phyloP scores from a whole-genome alignment of 1,140 invertebrate genomes.

The Megalonaias nervosa region DNA sequence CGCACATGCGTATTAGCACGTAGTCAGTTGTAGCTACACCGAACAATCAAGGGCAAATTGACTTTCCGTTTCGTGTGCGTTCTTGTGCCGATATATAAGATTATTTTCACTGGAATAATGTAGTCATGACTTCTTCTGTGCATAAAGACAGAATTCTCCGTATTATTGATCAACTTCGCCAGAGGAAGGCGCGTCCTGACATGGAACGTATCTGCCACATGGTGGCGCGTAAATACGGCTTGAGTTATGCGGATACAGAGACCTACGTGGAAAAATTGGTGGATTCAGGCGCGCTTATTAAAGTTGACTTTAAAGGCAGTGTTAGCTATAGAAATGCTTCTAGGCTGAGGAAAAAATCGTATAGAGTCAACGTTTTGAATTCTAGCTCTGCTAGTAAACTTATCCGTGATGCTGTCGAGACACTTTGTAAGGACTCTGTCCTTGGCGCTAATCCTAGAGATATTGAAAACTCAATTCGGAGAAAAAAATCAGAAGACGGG shows the following conservation, averaged over 20 bases:
- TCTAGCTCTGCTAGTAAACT: constrained; percentile 34
- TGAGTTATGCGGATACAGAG: constrained; percentile 81
- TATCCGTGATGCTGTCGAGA: constrained; percentile 38
- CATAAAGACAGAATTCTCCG: constrained; percentile 83
- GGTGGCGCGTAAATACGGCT: constrained; percentile 80
- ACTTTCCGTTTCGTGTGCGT: too few species aligned
- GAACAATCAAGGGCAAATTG: too few species aligned
- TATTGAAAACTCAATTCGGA: too few species aligned
- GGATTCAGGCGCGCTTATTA: constrained; percentile 81
- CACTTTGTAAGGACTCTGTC: constrained; percentile 1
- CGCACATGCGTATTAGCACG: too few species aligned
- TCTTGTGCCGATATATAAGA: too few species aligned
- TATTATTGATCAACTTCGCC: constrained; percentile 85
- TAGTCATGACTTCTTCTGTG: constrained; percentile 1
- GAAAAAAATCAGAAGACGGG: too few species aligned
- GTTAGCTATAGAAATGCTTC: constrained; percentile 85
- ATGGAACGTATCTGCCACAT: constrained; percentile 85
- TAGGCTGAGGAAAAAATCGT: constrained; percentile 54
- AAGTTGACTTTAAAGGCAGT: constrained; percentile 88
- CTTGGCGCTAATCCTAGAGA: too few species aligned
- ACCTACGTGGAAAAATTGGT: constrained; percentile 82
- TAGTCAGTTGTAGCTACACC: too few species aligned
- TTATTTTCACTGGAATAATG: too few species aligned
- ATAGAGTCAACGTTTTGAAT: constrained; percentile 41
- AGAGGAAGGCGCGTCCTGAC: constrained; percentile 86